Base-by-base conservation (phyloP, 2,797 vertebrate genomes). In the Borostomias antarcticus region DNA sequence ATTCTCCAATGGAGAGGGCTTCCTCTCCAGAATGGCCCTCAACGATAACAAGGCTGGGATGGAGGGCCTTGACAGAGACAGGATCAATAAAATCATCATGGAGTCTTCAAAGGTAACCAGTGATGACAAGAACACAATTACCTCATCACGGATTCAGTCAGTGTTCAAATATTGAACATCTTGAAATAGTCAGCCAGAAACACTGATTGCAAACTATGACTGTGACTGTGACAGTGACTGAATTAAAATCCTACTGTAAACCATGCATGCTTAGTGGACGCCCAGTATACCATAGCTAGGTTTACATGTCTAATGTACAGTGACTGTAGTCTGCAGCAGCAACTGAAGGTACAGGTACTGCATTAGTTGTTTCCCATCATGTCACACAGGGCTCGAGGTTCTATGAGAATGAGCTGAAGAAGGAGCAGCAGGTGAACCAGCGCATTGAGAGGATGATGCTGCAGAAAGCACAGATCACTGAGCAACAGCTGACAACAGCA, bases 41-140 rank as follows among this genome's bases (percentile, higher is more conserved):
- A 99, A 99, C 80, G 97, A 98, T 86, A 98, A 99, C 89, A 99
- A 99, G 83, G 97, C 98, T 76, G 96, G 98, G 58, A 99, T 99
- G 97, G 93, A 98, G 81, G 98, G 96, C 63, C 89, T 99, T 64
- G 94, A 99, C 90, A 95, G 95, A 86, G 95, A 96, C 62, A 98
- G 94, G 86, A 98, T 99, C 82, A 99, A 99, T 88, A 96, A 93
- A 89, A 96, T 98, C 87, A 99, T 99, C 84, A 92, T 98, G 91
- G 95, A 96, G 78, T 79, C 94, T 29, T 97, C 96, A 35, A 98
- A 97, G 94, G 98, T 98, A 71, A 30, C 28, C n/a, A 51, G 21
- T 1, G 23, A 21, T 21, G 48, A n/a, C 10, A 45, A n/a, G 15
- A 45, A 45, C 43, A 45, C 43, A 51, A 26, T n/a, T n/a, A n/a